Conservation (phyloP, 2,797 vertebrate genomes). For the Melopsittacus undulatus region DNA sequence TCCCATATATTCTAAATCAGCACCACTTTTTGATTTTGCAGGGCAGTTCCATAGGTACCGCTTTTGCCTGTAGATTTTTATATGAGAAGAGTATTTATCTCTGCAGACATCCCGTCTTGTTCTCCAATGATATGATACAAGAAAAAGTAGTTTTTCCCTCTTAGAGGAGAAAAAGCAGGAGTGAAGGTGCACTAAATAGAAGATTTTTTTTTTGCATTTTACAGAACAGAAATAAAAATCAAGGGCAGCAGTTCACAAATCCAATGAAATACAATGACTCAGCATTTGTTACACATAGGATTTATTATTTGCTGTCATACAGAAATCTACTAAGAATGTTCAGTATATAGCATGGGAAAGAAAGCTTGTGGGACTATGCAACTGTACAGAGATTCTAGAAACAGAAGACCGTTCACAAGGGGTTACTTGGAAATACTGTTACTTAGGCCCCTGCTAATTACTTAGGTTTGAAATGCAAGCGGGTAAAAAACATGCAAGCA, state of each 20-base stretch:
- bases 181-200: not conserved
- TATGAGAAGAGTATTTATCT: not conserved
- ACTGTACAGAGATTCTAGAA: slow-evolving; percentile 30
- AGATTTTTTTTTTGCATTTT: not conserved
- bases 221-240: not conserved
- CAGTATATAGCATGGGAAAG: slow-evolving; percentile 10
- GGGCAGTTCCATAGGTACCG: not conserved
- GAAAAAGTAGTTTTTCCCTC: not conserved
- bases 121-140: not conserved
- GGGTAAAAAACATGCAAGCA: slow-evolving; percentile 13
- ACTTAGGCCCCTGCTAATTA: not conserved
- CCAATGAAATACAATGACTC: slow-evolving; percentile 50
- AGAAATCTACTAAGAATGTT: slow-evolving; percentile 37
- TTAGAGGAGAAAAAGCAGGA: not conserved
- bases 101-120: not conserved
- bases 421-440: not conserved
- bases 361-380: not conserved
- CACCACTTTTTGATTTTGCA: not conserved
- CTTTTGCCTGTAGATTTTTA: not conserved
- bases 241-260: not conserved
- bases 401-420: slow-evolving; percentile 7
- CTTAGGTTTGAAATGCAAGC: not conserved
- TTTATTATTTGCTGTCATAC: slow-evolving; percentile 63
- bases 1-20: not conserved
- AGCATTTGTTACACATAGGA: not conserved